Evolutionary conservation across 2,888 invertebrate species (phyloP), one percentile per base, ranked within the genome.

Genomic region (Dasysyrphus tricinctus): DNA sequence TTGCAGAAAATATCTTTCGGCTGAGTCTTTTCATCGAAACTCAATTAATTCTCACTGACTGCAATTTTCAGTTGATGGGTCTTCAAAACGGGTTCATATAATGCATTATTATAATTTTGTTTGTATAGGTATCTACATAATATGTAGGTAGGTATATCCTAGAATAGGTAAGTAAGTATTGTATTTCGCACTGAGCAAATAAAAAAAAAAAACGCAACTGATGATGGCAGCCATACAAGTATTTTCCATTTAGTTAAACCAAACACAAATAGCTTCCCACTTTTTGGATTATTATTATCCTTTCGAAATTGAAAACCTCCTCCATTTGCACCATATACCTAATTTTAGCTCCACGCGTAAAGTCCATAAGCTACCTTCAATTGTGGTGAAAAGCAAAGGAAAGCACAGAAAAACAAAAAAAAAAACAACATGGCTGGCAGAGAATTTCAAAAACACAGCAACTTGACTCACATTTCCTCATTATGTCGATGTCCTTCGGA

Each of bases 381-480:
- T 44, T 34, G 37, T 73, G 47, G 37, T 73, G 47, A 9, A 39
- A 59, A 47, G 19, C 6, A 44, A 49, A 49, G 39, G 12, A 37
- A 19, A 73, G 82, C 37, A 29, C 29, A 54, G 0, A 24, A 39
- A 54, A 65, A 7, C 3, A 24, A 39, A 54, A 65, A 7, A 44
- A 81, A 77, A 2, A 24, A 24, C n/a, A 24, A 24, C 24, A 24
- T 44, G n/a, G 63, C 37, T 29, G 44, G 42, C 67, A 69, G 59
- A 80, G 51, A 61, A 73, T 77, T 73, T 74, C 56, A 81, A 82
- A 54, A 24, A 54, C 37, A 54, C 59, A 82, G 51, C 88, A 88
- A 86, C 88, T 88, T 88, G 88, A 88, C 88, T 88, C 88, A 88
- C 88, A 88, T 88, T 88, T 87, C 87, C 88, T 88, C 78, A 85